These are phyloP conservation scores for Hypsopygia costalis DNA, from an alignment of 2,888 invertebrate species.

Conservation along the genomic window DNA sequence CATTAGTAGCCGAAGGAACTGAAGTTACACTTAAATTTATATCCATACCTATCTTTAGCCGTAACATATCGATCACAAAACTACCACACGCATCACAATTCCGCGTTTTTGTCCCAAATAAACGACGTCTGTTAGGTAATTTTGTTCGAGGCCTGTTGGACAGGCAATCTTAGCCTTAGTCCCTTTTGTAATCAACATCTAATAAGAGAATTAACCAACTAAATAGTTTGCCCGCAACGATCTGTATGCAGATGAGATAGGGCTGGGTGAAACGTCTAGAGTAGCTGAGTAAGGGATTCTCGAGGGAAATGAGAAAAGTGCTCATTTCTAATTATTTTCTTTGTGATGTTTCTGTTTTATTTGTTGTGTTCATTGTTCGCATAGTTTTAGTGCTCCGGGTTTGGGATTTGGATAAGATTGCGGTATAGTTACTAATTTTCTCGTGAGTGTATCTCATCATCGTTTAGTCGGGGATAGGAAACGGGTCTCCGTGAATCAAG, in stretches of 20 bases:
- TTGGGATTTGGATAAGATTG: too few relatives aligned
- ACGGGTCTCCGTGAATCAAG: too few relatives aligned
- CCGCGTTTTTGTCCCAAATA: too few relatives aligned
- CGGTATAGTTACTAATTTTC: too few relatives aligned
- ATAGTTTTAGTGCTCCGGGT: neutral
- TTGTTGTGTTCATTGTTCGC: neutral
- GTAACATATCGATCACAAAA: too few relatives aligned
- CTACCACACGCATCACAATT: too few relatives aligned
- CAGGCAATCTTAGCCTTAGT: slow-evolving; percentile 7
- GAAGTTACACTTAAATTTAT: too few relatives aligned
- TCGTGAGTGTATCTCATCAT: too few relatives aligned
- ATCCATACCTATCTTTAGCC: too few relatives aligned
- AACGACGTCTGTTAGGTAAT: neutral
- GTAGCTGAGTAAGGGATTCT: slow-evolving; percentile 17
- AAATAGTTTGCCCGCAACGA: slow-evolving; percentile 26
- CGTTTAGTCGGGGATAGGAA: too few relatives aligned
- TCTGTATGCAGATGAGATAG: slow-evolving; percentile 26
- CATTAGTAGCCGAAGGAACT: too few relatives aligned
- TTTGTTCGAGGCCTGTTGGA: neutral
- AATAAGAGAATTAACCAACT: slow-evolving; percentile 24
- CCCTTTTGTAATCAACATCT: slow-evolving; percentile 21
- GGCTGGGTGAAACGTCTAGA: slow-evolving; percentile 15
- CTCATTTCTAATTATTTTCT: slow-evolving; percentile 10
- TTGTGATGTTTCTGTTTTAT: neutral
- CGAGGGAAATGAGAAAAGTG: slow-evolving; percentile 11